These are phyloP conservation scores for Thamnophis elegans DNA, from an alignment of 2,797 vertebrate genomes.

Conservation along the genomic window DNA sequence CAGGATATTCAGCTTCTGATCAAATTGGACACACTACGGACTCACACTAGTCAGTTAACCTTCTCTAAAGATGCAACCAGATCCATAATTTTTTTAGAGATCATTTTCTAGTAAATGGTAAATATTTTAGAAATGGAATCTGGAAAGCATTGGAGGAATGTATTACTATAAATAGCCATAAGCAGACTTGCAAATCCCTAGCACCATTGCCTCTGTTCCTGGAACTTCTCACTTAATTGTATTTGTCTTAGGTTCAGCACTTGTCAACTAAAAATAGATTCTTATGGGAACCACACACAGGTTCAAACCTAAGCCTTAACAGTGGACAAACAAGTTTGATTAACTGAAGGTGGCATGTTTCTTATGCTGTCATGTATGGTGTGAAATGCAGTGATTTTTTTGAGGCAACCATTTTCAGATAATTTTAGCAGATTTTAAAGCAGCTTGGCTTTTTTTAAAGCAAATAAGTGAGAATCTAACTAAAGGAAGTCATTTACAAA, in stretches of 20 bases:
- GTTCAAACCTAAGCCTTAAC: neutral
- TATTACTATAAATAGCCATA: neutral
- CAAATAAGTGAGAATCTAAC: neutral
- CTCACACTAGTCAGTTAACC: neutral
- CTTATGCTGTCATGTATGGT: conserved; percentile 4
- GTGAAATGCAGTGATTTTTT: conserved; percentile 7
- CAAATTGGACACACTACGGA: neutral
- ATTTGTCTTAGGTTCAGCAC: neutral
- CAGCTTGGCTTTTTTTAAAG: neutral
- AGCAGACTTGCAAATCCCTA: neutral
- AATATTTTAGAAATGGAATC: rapidly evolving
- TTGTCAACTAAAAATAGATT: neutral
- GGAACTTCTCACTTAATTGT: neutral
- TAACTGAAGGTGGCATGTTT: neutral
- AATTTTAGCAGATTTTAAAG: conserved; percentile 14
- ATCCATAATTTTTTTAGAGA: neutral
- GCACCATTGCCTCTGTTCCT: neutral
- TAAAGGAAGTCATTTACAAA: conserved; percentile 8
- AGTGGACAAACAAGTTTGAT: neutral
- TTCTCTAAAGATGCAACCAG: neutral
- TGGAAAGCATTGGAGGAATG: neutral
- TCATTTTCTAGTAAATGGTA: neutral
- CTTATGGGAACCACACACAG: neutral
- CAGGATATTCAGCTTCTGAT: neutral
- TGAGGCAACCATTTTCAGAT: conserved; percentile 8